A percentile compares a stretch with the other conserved stretches of the same genome.
Evolutionary conservation across 2,888 invertebrate genomes (phyloP).

Genomic region (Leptarthrus brevirostris): DNA sequence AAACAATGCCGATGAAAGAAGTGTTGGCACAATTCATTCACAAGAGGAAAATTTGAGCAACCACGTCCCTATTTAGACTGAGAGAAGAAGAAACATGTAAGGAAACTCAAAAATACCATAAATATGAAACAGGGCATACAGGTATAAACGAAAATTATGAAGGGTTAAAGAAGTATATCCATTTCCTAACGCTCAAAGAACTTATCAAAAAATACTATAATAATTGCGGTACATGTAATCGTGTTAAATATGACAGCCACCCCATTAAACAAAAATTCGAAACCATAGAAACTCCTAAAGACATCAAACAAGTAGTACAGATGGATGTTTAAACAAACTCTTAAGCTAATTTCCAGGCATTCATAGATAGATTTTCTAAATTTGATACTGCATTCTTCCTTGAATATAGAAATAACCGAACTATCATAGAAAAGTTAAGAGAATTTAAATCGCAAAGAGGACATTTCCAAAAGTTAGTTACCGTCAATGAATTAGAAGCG

Average conservation of each 20-base stretch:
- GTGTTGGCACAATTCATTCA: too few species aligned
- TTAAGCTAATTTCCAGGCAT: background rate
- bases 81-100: too few species aligned
- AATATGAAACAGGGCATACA: too few species aligned
- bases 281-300: background rate
- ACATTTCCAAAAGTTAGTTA: too few species aligned
- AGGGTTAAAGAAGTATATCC: too few species aligned
- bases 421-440: conserved; percentile 53
- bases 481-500: conserved; percentile 55
- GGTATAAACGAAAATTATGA: too few species aligned
- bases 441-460: too few species aligned
- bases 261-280: conserved; percentile 10
- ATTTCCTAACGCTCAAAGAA: background rate
- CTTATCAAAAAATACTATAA: conserved; percentile 12
- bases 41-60: too few species aligned
- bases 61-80: too few species aligned
- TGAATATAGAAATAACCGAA: conserved; percentile 52
- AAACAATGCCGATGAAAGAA: too few species aligned
- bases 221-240: conserved; percentile 10
- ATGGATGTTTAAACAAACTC: conserved; percentile 13
- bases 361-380: conserved; percentile 50
- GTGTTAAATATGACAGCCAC: too few species aligned
- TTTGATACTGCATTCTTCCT: conserved; percentile 52
- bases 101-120: too few species aligned
- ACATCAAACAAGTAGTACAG: conserved; percentile 46